Base-by-base conservation (phyloP, 1,140 invertebrate species). In the Babylonia areolata region DNA sequence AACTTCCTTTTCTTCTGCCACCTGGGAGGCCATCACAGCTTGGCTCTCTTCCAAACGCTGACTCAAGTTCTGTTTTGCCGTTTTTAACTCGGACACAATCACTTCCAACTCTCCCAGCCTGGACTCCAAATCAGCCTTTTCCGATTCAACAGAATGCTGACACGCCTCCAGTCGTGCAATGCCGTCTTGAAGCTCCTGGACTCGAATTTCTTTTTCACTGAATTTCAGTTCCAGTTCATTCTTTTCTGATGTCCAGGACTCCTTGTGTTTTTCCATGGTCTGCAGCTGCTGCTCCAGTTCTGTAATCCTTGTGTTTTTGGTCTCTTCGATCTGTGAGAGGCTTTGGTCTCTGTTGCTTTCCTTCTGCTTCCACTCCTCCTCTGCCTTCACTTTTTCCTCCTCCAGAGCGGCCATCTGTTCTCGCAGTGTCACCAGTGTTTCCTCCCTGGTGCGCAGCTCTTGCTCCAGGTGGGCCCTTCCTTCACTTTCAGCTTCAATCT, bases 71-170 rank as follows among this genome's bases (percentile, higher is more conserved):
- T 89, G 88, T 84, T 91, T 91, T 1, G 87, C 81, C 77, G 87
- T 87, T 85, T 87, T 77, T 80, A 89, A 84, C 11, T 90, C 85
- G 3, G 84, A 75, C 35, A 92, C 86, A 28, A 89, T 88, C 17
- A 84, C 77, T 46, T 91, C 90, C 86, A 91, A 88, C n/a, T 78
- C 88, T 3, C 71, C 87, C 11, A 92, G 81, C 58, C 90, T 91
- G 33, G 86, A 87, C 80, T 92, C 91, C 15, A 91, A 51, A 31
- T 84, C 81, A 0, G 78, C 58, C 64, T 91, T 91, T 75, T 91
- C 89, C 31, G 69, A 88, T 20, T 90, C 77, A 5, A 89, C 87
- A 71, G 35, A 58, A 23, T 80, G 77, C 73, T 88, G 85, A 58
- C 86, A 87, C 1, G 85, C 54, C 85, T 88, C 80, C 42, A 90